Percentiles rank a stretch among this genome's conserved stretches.
Conservation (phyloP, 2,113 vertebrate species). For the Thunnus thynnus region DNA sequence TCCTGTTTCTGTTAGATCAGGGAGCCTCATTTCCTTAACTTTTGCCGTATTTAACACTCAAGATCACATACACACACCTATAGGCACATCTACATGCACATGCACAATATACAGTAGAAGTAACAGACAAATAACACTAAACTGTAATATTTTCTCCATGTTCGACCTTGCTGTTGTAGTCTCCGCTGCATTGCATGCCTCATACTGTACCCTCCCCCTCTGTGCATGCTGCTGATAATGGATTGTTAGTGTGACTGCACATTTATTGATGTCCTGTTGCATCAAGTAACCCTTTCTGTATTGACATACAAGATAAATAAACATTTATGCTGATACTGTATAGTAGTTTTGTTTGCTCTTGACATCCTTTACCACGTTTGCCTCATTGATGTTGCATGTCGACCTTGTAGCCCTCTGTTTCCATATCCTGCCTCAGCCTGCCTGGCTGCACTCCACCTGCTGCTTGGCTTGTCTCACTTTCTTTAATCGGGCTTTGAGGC, state of each 20-base stretch:
- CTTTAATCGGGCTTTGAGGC: conserved; percentile 20
- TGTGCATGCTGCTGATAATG: conserved; percentile 44
- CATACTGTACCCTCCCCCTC: not conserved
- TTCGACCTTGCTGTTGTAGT: conserved; percentile 54
- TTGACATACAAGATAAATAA: conserved; percentile 1
- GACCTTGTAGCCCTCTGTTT: conserved; percentile 32
- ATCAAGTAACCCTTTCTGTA: conserved; percentile 22
- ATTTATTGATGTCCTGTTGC: conserved; percentile 48
- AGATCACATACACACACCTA: not conserved
- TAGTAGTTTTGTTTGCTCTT: conserved; percentile 20
- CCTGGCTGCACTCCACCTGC: conserved; percentile 35
- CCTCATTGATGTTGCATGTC: conserved; percentile 42
- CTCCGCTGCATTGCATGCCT: conserved; percentile 34
- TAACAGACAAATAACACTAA: conserved; percentile 6
- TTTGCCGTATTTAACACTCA: not conserved
- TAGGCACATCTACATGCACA: not conserved
- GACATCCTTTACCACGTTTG: not conserved
- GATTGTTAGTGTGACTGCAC: conserved; percentile 41
- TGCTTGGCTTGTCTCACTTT: conserved; percentile 27
- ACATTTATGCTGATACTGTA: not conserved
- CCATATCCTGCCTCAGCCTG: not conserved
- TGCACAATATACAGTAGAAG: not conserved
- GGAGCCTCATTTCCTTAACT: not conserved
- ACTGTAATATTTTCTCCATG: conserved; percentile 28
- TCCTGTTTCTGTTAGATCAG: not conserved